Percentiles rank a stretch among this genome's conserved stretches.
Conservation (phyloP, 2,888 invertebrate genomes). For the Plagodis pulveraria region DNA sequence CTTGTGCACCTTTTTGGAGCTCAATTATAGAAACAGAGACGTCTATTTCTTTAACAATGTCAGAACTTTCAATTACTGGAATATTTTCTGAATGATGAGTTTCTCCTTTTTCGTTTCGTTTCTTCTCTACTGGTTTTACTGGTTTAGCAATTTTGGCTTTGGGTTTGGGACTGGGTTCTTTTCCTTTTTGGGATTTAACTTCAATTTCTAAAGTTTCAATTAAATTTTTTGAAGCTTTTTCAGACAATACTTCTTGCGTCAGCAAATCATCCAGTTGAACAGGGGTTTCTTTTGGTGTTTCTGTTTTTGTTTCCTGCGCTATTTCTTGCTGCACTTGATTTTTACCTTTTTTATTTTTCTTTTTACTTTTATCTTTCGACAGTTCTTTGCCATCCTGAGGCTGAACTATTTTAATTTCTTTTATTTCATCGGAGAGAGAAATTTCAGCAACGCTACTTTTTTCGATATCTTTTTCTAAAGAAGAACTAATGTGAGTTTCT, state of each 20-base stretch:
- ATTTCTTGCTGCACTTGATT: conserved; percentile 35
- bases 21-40: too few species aligned
- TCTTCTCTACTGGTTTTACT: conserved; percentile 72
- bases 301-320: conserved; percentile 7
- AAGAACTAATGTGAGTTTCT: not conserved
- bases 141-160: conserved; percentile 72
- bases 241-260: not conserved
- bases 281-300: conserved; percentile 19
- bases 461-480: conserved; percentile 1
- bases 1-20: too few species aligned
- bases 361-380: conserved; percentile 39
- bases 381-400: conserved; percentile 16
- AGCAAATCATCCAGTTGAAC: conserved; percentile 4
- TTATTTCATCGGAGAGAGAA: conserved; percentile 19
- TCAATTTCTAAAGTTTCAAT: conserved; percentile 9
- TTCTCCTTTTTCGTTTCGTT: conserved; percentile 52
- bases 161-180: conserved; percentile 47
- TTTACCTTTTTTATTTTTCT: conserved; percentile 50
- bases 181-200: conserved; percentile 12
- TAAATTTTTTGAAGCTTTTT: conserved; percentile 10
- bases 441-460: conserved; percentile 9
- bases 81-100: conserved; percentile 6
- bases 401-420: conserved; percentile 2
- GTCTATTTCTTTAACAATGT: conserved; percentile 14
- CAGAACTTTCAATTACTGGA: conserved; percentile 6